Percentiles rank a stretch among this genome's conserved stretches.
phyloP scores from a whole-genome alignment of 1,140 invertebrate genomes.

The Musca vetustissima region DNA sequence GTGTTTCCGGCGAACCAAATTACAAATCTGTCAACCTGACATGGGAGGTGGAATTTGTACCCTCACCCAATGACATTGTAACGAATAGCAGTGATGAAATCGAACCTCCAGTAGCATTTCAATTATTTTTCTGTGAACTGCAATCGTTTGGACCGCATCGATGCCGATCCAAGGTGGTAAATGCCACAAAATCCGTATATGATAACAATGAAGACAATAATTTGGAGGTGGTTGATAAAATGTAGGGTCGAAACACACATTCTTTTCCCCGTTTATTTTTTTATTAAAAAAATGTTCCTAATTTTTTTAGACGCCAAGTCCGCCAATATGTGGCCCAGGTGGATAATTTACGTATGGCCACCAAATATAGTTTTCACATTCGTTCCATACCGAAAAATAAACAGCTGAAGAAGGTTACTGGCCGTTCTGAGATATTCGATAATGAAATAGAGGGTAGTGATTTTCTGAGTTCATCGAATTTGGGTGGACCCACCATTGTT shows the following conservation, averaged over 20 bases:
- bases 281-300: not conserved
- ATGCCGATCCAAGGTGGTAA: slow-evolving; percentile 66
- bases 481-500: slow-evolving; percentile 60
- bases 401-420: slow-evolving; percentile 40
- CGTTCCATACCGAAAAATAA: slow-evolving; percentile 54
- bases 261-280: not conserved
- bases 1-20: slow-evolving; percentile 70
- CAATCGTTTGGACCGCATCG: slow-evolving; percentile 74
- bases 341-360: slow-evolving; percentile 71
- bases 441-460: slow-evolving; percentile 47
- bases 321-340: slow-evolving; percentile 60
- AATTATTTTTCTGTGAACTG: slow-evolving; percentile 73
- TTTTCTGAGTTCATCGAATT: slow-evolving; percentile 12
- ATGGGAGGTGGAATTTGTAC: slow-evolving; percentile 62
- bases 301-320: slow-evolving; percentile 14
- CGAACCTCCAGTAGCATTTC: slow-evolving; percentile 59
- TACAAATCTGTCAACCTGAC: slow-evolving; percentile 69
- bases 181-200: slow-evolving; percentile 39
- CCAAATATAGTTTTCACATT: slow-evolving; percentile 77
- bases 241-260: not conserved
- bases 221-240: not conserved
- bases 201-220: slow-evolving; percentile 19
- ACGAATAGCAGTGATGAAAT: slow-evolving; percentile 30
- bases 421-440: slow-evolving; percentile 40
- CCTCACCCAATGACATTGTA: slow-evolving; percentile 29